Evolutionary conservation across 1,140 invertebrate species (phyloP).

Genomic region (Hylaeus anthracinus): DNA sequence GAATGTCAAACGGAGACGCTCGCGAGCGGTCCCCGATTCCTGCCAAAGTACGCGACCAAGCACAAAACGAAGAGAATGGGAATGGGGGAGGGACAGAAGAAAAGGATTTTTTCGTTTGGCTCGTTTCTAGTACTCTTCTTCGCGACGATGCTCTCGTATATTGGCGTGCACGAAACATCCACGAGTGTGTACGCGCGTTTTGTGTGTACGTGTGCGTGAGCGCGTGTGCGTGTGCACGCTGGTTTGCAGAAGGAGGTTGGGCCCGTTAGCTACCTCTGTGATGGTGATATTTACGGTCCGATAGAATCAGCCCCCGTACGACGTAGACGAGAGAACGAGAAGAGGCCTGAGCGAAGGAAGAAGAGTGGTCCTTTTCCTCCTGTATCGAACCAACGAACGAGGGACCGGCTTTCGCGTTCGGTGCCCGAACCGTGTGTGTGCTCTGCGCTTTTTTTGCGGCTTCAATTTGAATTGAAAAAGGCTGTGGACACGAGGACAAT

Average conservation of each 20-base stretch:
- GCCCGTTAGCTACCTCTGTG: constrained; percentile 62
- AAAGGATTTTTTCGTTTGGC: constrained; percentile 30
- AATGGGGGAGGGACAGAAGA: constrained; percentile 9
- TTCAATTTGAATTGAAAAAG: constrained; percentile 80
- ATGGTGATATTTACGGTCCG: constrained; percentile 79
- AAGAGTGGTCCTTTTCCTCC: constrained; percentile 31
- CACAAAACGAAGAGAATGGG: not conserved
- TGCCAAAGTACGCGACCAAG: not conserved
- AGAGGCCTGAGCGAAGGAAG: constrained; percentile 55
- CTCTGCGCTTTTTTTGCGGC: constrained; percentile 75
- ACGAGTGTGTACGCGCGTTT: not conserved
- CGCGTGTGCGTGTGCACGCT: not conserved
- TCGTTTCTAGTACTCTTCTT: constrained; percentile 41
- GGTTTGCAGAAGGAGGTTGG: constrained; percentile 21
- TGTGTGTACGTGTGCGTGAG: not conserved
- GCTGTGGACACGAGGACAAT: constrained; percentile 79
- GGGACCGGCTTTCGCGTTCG: constrained; percentile 63
- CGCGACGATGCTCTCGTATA: constrained; percentile 37
- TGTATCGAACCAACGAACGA: constrained; percentile 47
- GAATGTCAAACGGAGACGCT: constrained; percentile 10
- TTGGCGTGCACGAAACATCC: constrained; percentile 3
- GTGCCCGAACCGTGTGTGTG: constrained; percentile 67
- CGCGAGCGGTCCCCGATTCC: not conserved
- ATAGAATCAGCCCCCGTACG: constrained; percentile 76
- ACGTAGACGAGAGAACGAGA: constrained; percentile 70